These are phyloP conservation scores for Pseudococcus jackbeardsleyi DNA, from an alignment of 2,888 invertebrate genomes.

Conservation along the genomic window DNA sequence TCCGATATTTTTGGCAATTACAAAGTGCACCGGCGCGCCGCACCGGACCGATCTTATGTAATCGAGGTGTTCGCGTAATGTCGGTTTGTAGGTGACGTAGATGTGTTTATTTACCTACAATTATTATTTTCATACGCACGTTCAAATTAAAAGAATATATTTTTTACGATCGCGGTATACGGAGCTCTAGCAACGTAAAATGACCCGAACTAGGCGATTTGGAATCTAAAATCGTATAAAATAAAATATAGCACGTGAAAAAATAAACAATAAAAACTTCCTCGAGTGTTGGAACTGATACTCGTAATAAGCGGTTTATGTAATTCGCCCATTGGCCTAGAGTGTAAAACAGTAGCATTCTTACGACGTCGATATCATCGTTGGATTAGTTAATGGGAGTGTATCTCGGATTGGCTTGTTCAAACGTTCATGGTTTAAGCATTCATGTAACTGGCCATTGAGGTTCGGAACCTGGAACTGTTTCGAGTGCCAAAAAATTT, in stretches of 20 bases:
- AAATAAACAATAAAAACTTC: constrained; percentile 32
- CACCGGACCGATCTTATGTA: not conserved
- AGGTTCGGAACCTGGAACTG: not conserved
- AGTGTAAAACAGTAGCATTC: constrained; percentile 1
- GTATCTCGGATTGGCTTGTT: not conserved
- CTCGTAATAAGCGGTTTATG: constrained; percentile 7
- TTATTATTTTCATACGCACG: constrained; percentile 35
- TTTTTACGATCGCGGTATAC: not conserved
- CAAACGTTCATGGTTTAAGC: not conserved
- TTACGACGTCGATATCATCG: not conserved
- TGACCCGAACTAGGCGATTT: not conserved
- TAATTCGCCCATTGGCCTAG: not conserved
- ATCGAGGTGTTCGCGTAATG: not conserved
- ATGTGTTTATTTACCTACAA: not conserved
- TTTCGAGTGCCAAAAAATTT: not conserved
- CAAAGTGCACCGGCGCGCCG: not conserved
- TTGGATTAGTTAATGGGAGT: not conserved
- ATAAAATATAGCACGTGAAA: not conserved
- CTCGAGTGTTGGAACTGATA: constrained; percentile 5
- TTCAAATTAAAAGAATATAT: not conserved
- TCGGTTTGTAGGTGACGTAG: not conserved
- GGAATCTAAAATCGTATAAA: not conserved
- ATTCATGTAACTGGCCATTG: not conserved
- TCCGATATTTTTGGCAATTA: constrained; percentile 15
- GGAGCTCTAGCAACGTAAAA: not conserved